These are phyloP conservation scores for Turdus rufiventris DNA, from an alignment of 2,113 vertebrate genomes.

Conservation along the genomic window DNA sequence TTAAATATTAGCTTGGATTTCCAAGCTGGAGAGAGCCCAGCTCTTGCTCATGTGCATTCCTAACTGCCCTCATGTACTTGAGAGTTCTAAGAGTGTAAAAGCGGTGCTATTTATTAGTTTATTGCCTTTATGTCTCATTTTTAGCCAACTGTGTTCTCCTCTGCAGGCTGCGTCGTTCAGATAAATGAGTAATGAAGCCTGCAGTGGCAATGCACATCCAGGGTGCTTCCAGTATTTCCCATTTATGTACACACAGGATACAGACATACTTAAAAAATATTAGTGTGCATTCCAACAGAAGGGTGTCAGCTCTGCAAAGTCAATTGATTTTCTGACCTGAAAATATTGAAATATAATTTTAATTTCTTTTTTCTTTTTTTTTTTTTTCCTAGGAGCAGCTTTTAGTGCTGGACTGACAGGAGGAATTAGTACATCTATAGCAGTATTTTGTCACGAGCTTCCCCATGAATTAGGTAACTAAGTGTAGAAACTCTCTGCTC, in stretches of 20 bases:
- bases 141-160: background rate
- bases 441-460: conserved; percentile 97
- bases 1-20: background rate
- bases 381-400: conserved; percentile 82
- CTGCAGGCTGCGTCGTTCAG: background rate
- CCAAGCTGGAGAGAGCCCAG: background rate
- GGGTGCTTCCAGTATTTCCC: background rate
- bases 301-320: background rate
- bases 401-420: conserved; percentile 94
- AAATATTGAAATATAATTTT: background rate
- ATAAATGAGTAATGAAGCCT: background rate
- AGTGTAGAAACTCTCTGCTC: background rate
- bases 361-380: background rate
- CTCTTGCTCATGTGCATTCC: background rate
- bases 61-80: background rate
- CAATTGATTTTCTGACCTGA: background rate
- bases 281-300: background rate
- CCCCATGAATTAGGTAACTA: conserved; percentile 94
- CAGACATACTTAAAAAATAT: background rate
- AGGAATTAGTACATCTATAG: conserved; percentile 96
- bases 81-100: background rate
- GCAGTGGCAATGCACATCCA: background rate
- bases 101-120: background rate
- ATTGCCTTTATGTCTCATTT: background rate
- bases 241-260: background rate